Evolutionary conservation across 2,797 vertebrate species (phyloP).

Genomic region (Parotocinclus haroldoi): DNA sequence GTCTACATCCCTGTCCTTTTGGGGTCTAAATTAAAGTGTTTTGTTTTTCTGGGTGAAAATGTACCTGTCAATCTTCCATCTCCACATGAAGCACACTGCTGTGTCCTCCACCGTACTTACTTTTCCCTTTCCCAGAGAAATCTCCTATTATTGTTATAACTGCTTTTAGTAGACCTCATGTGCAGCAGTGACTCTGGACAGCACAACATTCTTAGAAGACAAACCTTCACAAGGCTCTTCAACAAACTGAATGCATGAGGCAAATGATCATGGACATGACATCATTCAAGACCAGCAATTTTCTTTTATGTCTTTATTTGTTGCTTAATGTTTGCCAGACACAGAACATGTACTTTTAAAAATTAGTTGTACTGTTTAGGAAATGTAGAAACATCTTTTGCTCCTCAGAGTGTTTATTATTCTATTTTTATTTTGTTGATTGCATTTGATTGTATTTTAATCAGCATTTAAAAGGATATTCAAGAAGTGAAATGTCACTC

Average conservation of each 20-base stretch:
- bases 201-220: conserved; percentile 68
- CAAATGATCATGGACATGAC: conserved; percentile 52
- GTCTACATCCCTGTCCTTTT: conserved; percentile 16
- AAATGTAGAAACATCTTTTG: conserved; percentile 67
- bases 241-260: conserved; percentile 53
- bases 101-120: conserved; percentile 42
- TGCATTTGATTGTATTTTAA: conserved; percentile 47
- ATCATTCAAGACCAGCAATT: conserved; percentile 52
- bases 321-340: conserved; percentile 67
- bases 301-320: conserved; percentile 71
- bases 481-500: conserved; percentile 37
- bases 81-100: conserved; percentile 64
- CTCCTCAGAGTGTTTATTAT: conserved; percentile 38
- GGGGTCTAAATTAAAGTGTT: conserved; percentile 42
- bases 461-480: conserved; percentile 42
- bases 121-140: conserved; percentile 30
- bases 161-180: conserved; percentile 55
- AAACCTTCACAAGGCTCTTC: conserved; percentile 60
- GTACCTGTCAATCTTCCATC: conserved; percentile 40
- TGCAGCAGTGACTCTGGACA: conserved; percentile 69
- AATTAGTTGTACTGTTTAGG: conserved; percentile 62
- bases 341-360: conserved; percentile 59
- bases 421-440: conserved; percentile 43
- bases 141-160: conserved; percentile 39
- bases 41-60: conserved; percentile 38